Percentiles rank a stretch among this genome's conserved stretches.
These are phyloP conservation scores for Petroica traversi DNA, from an alignment of 2,113 vertebrate species.

Conservation along the genomic window DNA sequence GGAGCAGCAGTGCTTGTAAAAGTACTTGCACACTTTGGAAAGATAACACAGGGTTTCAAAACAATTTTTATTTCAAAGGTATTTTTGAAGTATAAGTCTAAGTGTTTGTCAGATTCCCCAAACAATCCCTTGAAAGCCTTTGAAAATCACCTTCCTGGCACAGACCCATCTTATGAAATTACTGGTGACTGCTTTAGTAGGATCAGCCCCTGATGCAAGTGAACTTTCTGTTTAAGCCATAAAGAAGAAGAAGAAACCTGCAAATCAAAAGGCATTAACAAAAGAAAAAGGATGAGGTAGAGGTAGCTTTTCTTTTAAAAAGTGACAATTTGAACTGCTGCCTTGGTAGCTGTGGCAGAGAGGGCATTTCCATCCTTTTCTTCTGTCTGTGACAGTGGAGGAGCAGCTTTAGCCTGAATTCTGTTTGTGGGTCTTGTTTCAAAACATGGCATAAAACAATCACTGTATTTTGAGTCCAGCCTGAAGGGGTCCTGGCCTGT, in stretches of 20 bases:
- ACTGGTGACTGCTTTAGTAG: not conserved
- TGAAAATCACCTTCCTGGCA: not conserved
- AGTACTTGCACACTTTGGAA: not conserved
- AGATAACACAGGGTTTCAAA: not conserved
- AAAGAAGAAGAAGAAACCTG: not conserved
- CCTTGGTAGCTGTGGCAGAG: not conserved
- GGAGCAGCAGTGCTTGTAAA: not conserved
- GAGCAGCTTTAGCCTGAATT: not conserved
- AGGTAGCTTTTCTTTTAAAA: not conserved
- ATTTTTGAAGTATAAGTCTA: not conserved
- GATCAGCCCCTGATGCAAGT: not conserved
- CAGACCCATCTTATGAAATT: rapidly evolving
- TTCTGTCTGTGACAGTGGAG: not conserved
- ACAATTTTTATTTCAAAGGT: not conserved
- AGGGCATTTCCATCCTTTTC: not conserved
- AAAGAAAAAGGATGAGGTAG: not conserved
- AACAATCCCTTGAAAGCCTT: not conserved
- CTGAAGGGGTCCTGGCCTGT: not conserved
- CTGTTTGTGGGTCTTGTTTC: rapidly evolving
- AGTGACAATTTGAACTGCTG: not conserved
- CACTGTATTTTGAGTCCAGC: rapidly evolving
- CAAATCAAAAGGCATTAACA: not conserved
- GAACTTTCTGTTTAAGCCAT: not conserved
- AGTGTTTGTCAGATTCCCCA: not conserved
- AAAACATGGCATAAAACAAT: not conserved